Conservation (phyloP, 2,113 vertebrate genomes). For the Mustela nigripes region DNA sequence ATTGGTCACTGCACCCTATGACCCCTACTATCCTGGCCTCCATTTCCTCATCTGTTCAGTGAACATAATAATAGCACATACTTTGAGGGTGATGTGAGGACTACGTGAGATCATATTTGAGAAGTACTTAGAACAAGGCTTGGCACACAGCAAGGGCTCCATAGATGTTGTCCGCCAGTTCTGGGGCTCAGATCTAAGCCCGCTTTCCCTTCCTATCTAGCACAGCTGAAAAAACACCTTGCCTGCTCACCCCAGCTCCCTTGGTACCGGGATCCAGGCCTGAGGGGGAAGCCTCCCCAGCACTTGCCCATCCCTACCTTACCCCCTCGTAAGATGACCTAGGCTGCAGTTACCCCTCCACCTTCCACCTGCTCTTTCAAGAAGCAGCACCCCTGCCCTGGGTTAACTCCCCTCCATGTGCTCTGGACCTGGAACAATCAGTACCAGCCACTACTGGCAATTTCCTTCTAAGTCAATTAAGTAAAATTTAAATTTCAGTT, state of each 20-base stretch:
- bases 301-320: accelerated
- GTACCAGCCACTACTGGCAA: not conserved
- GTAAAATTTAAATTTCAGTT: not conserved
- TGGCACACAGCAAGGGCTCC: not conserved
- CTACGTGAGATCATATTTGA: not conserved
- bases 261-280: not conserved
- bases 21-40: not conserved
- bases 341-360: not conserved
- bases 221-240: no score
- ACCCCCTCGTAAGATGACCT: not conserved
- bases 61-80: not conserved
- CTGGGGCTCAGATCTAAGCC: not conserved
- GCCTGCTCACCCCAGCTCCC: not conserved
- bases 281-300: no score
- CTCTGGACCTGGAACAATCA: accelerated
- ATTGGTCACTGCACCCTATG: accelerated
- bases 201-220: not conserved
- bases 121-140: not conserved
- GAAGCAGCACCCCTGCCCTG: not conserved
- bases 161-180: no score
- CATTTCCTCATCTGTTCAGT: not conserved
- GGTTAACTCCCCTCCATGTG: no score
- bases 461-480: not conserved
- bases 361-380: not conserved
- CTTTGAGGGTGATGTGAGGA: not conserved